Percentiles rank a stretch among this genome's conserved stretches.
Evolutionary conservation across 2,113 vertebrate species (phyloP).

Genomic region (Seriola quinqueradiata): DNA sequence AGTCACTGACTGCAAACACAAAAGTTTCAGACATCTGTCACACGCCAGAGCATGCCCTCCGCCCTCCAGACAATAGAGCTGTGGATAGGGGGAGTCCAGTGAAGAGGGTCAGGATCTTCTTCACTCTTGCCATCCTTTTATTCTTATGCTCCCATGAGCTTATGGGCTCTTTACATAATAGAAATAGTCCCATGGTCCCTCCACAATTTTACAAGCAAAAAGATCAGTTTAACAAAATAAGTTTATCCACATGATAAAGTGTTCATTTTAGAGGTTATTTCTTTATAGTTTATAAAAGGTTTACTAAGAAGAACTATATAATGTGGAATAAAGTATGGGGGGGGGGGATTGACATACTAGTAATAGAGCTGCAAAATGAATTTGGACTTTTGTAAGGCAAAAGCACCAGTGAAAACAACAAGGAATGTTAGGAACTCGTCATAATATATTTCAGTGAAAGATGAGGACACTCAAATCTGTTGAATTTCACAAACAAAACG

Average conservation of each 20-base stretch:
- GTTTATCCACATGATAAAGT: background rate
- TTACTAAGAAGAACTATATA: background rate
- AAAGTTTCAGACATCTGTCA: conserved; percentile 63
- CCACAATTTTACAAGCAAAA: background rate
- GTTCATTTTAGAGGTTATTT: background rate
- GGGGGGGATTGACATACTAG: too few relatives aligned
- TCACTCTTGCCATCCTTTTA: conserved; percentile 28
- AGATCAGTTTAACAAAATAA: background rate
- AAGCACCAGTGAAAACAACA: background rate
- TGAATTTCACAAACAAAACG: conserved; percentile 51
- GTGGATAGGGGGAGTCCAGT: conserved; percentile 11
- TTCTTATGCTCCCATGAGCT: conserved; percentile 18
- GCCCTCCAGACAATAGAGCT: conserved; percentile 45
- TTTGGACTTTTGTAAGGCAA: background rate
- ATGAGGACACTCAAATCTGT: background rate
- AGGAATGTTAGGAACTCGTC: background rate
- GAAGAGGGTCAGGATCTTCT: conserved; percentile 47
- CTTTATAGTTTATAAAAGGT: background rate
- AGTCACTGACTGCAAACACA: conserved; percentile 38
- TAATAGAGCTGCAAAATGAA: background rate
- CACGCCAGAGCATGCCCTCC: conserved; percentile 49
- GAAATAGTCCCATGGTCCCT: conserved; percentile 8
- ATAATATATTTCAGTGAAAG: conserved; percentile 28
- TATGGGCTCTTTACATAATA: background rate
- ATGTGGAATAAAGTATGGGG: too few relatives aligned